A percentile compares a stretch with the other conserved stretches of the same genome.
These are phyloP conservation scores for Escarpia spicata DNA, from an alignment of 2,888 invertebrate genomes.

Conservation along the genomic window DNA sequence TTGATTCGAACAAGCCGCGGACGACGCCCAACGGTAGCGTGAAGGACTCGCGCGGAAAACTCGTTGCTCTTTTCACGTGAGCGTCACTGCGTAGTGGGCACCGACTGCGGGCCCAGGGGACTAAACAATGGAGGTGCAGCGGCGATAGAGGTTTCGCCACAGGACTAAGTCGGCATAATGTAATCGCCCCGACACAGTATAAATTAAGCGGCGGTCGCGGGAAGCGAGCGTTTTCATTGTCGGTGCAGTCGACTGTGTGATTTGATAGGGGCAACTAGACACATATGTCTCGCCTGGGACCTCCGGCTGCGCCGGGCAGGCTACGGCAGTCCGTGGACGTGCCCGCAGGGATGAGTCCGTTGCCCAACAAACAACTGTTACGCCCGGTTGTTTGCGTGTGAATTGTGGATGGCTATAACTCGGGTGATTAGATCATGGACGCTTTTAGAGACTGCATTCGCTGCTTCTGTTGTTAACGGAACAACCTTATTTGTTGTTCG, in stretches of 20 bases:
- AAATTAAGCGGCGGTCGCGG: background rate
- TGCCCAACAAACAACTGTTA: background rate
- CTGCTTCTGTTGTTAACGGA: background rate
- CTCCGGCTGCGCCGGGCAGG: background rate
- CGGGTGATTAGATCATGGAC: background rate
- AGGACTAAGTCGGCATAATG: background rate
- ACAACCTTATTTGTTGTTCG: background rate
- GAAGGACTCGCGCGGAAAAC: background rate
- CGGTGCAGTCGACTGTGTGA: conserved; percentile 4
- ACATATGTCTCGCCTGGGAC: conserved; percentile 16
- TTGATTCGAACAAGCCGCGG: background rate
- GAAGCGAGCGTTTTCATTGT: background rate
- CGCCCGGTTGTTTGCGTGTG: background rate
- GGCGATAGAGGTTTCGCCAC: background rate
- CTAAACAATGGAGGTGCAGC: background rate
- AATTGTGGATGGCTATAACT: background rate
- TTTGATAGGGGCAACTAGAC: conserved; percentile 14
- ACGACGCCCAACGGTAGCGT: background rate
- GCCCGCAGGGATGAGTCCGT: background rate
- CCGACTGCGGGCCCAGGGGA: background rate
- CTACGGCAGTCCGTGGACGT: background rate
- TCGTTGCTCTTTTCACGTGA: background rate
- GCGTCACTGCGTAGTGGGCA: background rate
- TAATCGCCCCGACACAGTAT: background rate
- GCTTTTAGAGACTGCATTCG: background rate